A percentile compares a stretch with the other conserved stretches of the same genome.
Conservation (phyloP, 2,797 vertebrate genomes). For the Geotrypetes seraphini region DNA sequence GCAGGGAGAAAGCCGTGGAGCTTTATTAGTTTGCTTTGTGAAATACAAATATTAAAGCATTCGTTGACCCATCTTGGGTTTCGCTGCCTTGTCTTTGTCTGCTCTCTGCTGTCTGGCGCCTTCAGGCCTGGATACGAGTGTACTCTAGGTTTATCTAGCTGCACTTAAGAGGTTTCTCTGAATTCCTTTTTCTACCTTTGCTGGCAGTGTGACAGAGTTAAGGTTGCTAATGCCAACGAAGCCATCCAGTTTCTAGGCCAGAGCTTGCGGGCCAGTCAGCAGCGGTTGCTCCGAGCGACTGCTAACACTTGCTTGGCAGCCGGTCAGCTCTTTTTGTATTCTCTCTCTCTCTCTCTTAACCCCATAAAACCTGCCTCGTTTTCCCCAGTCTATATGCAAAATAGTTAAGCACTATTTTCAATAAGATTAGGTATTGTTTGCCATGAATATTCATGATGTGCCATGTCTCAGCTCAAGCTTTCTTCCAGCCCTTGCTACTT, state of each 20-base stretch:
- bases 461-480: too few species aligned
- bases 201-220: background rate
- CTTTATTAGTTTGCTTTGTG: conserved; percentile 54
- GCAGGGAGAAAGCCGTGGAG: conserved; percentile 11
- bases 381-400: too few species aligned
- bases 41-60: conserved; percentile 40
- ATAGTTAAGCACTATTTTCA: too few species aligned
- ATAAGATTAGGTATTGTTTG: too few species aligned
- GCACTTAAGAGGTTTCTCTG: background rate
- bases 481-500: too few species aligned
- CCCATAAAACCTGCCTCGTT: too few species aligned
- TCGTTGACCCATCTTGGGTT: conserved; percentile 6
- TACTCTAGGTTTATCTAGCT: background rate
- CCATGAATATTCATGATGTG: too few species aligned
- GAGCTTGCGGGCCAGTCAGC: too few species aligned
- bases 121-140: conserved; percentile 3
- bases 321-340: too few species aligned
- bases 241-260: background rate
- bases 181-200: background rate
- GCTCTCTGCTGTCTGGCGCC: conserved; percentile 9
- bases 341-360: too few species aligned
- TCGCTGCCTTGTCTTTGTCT: conserved; percentile 35
- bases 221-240: background rate
- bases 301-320: too few species aligned
- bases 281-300: too few species aligned